Conservation (phyloP, 2,797 vertebrate genomes). For the Spinibarbus caldwelli region DNA sequence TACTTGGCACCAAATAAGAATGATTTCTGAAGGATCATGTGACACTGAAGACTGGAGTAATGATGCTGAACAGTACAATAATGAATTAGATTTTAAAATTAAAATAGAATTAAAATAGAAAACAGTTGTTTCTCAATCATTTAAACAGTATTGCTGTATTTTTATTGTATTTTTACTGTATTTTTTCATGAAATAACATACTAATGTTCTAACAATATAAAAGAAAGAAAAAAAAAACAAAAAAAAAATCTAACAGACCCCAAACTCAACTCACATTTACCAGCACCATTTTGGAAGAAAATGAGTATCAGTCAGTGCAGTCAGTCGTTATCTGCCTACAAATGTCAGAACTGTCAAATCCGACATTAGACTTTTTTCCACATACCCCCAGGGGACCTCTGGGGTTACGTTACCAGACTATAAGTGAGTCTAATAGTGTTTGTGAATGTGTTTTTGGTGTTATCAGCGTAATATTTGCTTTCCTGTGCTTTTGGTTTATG, state of each 20-base stretch:
- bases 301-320: neutral
- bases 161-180: neutral
- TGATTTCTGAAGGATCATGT: neutral
- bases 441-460: neutral
- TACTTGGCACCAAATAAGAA: neutral
- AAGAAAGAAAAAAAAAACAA: neutral
- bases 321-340: neutral
- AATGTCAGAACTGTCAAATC: constrained; percentile 24
- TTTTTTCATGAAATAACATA: neutral
- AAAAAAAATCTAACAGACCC: neutral
- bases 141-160: neutral
- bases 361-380: neutral
- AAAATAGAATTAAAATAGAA: too few species aligned
- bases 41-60: neutral
- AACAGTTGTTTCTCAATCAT: neutral
- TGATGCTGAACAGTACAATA: neutral
- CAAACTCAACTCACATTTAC: neutral
- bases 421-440: neutral
- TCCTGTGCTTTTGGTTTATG: neutral
- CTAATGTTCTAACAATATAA: neutral
- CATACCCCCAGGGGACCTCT: neutral
- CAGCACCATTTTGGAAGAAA: neutral
- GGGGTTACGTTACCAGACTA: neutral
- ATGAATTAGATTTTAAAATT: neutral
- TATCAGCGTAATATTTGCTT: neutral